Base-by-base conservation (phyloP, 2,797 vertebrate species). In the Melanotaenia trifasciata region DNA sequence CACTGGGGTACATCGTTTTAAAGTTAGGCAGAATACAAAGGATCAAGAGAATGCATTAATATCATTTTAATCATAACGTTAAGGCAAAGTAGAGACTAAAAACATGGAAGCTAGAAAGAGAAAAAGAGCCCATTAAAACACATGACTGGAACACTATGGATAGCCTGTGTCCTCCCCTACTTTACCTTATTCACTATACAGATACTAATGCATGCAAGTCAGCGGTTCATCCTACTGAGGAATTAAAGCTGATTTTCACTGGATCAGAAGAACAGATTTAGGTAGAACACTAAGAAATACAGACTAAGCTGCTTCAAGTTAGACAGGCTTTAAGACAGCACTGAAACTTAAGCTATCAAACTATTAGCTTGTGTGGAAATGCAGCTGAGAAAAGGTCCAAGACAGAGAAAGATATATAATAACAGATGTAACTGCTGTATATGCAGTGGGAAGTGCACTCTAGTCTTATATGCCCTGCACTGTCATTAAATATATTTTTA, bases 281-380 rank as follows among this genome's bases (percentile, higher is more conserved):
- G 1, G 45, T 50, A 70, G 43, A 72, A 40, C 13, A 50, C 40
- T 56, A 43, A 74, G 58, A 12, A 58, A 67, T 54, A 58, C 9
- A 61, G 8, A 33, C 12, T 36, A 58, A 53, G 20, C 22, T 47
- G 24, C 3, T 2, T 73, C 3, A n/a, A 12, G 33, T 45, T 40
- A 70, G 51, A 63, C 43, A 60, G 38, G 38, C 32, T 22, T 32
- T 59, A 20, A 12, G 16, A 59, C 5, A 2, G 10, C 32, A 38
- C 7, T 53, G 1, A 50, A 59, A 45, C 36, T 43, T 4, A 36
- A 45, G 47, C 32, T 32, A 30, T 69, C 74, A 22, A 24, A 50
- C 13, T 68, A 64, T 64, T 12, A 26, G 36, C 20, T 54, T 69
- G n/a, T 50, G 53, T 66, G 20, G 12, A 26, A 50, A 20, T 20